A percentile compares a stretch with the other conserved stretches of the same genome.
Evolutionary conservation across 1,140 invertebrate genomes (phyloP).

Genomic region (Druon quercuslanigerum): DNA sequence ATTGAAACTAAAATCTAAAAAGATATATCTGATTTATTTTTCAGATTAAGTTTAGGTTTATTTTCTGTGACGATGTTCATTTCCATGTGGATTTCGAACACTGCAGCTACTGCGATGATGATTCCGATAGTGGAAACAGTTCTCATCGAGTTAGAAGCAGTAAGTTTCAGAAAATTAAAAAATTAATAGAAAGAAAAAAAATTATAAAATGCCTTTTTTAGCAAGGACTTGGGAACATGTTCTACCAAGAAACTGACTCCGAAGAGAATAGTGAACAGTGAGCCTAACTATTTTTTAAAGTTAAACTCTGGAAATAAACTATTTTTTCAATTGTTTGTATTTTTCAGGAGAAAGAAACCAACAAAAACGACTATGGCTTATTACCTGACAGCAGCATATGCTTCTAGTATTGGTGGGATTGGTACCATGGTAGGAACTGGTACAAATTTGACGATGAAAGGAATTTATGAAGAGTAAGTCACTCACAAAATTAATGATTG

Average conservation of each 20-base stretch:
- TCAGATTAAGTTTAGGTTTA: conserved; percentile 74
- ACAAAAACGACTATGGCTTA: conserved; percentile 73
- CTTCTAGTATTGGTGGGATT: conserved; percentile 82
- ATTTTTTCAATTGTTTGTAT: neutral
- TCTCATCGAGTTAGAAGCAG: conserved; percentile 73
- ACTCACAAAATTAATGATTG: conserved; percentile 1
- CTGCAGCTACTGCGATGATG: conserved; percentile 80
- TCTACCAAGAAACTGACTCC: conserved; percentile 45
- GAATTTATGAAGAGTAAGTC: conserved; percentile 78
- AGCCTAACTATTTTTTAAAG: conserved; percentile 38
- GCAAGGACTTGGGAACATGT: conserved; percentile 74
- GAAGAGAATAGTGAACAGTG: conserved; percentile 58
- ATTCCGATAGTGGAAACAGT: conserved; percentile 79
- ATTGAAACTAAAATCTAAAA: too few species aligned
- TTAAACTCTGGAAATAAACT: neutral
- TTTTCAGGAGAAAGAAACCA: conserved; percentile 64
- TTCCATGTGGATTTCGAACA: conserved; percentile 82
- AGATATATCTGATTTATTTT: neutral
- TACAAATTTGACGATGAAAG: conserved; percentile 83
- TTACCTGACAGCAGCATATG: conserved; percentile 80
- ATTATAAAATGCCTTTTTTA: conserved; percentile 44
- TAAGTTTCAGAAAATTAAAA: conserved; percentile 54
- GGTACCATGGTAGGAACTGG: conserved; percentile 83
- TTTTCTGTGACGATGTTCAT: conserved; percentile 80
- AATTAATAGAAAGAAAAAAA: conserved; percentile 22